These are phyloP conservation scores for Mirza zaza DNA, from an alignment of 2,113 vertebrate species.

Conservation along the genomic window DNA sequence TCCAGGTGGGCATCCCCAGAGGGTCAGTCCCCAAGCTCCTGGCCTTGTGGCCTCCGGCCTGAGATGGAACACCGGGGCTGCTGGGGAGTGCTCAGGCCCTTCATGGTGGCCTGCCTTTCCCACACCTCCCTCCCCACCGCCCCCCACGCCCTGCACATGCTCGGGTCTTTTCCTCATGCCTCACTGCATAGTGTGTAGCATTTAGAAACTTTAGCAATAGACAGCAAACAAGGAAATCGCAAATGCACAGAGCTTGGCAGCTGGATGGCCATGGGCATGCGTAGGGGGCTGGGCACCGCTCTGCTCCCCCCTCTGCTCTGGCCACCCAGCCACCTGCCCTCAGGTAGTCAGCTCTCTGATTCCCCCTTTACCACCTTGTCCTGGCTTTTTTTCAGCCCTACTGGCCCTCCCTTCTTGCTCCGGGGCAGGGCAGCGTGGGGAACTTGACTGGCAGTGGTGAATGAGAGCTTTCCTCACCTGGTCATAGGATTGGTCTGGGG, in stretches of 20 bases:
- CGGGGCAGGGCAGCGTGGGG: not conserved
- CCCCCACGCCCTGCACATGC: fast-evolving
- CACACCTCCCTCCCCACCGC: not conserved
- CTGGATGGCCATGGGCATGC: not conserved
- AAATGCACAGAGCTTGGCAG: not conserved
- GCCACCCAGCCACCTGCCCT: no score
- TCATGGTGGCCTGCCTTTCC: not conserved
- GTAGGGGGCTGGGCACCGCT: not conserved
- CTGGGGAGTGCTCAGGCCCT: not conserved
- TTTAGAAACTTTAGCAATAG: no score
- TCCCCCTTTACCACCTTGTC: not conserved
- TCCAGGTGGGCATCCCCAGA: fast-evolving
- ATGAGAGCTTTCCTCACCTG: not conserved
- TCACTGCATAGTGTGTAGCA: not conserved
- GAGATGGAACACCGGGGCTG: not conserved
- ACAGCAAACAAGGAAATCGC: not conserved
- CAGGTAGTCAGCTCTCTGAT: not conserved
- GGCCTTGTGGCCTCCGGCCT: no score
- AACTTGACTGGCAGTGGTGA: not conserved
- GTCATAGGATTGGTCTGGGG: not conserved
- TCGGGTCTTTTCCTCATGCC: not conserved
- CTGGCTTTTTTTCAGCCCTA: not conserved
- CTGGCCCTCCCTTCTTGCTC: not conserved
- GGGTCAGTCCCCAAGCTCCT: not conserved
- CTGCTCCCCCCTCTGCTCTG: not conserved